Evolutionary conservation across 2,888 invertebrate genomes (phyloP), one percentile per base, ranked within the genome.

Genomic region (Phasia obesa): DNA sequence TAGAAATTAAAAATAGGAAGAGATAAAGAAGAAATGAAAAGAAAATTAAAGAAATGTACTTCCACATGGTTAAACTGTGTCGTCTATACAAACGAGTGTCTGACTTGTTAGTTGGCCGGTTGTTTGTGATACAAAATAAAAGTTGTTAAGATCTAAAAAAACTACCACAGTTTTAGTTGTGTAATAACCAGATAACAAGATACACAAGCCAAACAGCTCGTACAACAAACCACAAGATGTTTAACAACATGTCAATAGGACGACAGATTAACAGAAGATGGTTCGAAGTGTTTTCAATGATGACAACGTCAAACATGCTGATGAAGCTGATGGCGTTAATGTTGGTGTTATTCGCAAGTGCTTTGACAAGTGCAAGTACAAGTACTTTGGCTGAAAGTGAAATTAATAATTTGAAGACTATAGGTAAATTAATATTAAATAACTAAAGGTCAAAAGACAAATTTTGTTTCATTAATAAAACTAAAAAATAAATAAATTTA

Each of bases 141-240:
- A 74, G 64, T 23, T 69, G 62, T 70, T 65, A 65, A 78, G 70
- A 70, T 70, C 25, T 69, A 55, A 59, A 74, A 76, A 57, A 57
- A 55, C 69, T 69, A 57, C 73, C 38, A 78, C 49, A 59, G 70
- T 59, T 78, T 82, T 65, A 82, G 82, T 82, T 82, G 82, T 82
- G 82, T 82, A 82, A 82, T 70, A 82, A 55, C 78, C 82, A 78
- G 78, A 82, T 78, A 82, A 65, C 82, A 57, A 78, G 74, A 70
- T 59, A 82, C 82, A 78, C 74, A 73, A 77, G 55, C 17, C 65
- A 62, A 64, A 62, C 69, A 17, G 31, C 49, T 53, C 42, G 31
- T 4, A 65, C 47, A 1, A 44, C 23, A 31, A 60, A 57, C 70
- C 44, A 59, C 64, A 62, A 62, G n/a, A 62, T 55, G 38, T 53